Evolutionary conservation across 2,113 vertebrate species (phyloP).

Genomic region (Platanista minor): DNA sequence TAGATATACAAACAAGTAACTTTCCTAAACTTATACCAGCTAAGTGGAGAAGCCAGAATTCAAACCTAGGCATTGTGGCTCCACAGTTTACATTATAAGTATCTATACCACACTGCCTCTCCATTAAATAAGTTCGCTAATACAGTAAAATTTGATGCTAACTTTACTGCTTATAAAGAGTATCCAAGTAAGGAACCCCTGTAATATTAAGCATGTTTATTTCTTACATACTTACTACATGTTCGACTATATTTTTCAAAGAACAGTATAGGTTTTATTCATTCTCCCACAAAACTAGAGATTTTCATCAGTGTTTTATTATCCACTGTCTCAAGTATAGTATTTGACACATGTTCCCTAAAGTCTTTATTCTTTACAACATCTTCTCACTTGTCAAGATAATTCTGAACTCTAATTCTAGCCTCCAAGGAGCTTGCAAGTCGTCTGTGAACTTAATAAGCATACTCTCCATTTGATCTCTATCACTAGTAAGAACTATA

Average conservation of each 20-base stretch:
- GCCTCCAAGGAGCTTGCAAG: background rate
- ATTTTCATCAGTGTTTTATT: background rate
- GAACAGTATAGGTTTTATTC: background rate
- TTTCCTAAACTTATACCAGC: background rate
- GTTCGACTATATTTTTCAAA: background rate
- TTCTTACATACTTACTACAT: background rate
- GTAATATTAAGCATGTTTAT: background rate
- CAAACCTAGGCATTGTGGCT: background rate
- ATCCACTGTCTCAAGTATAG: background rate
- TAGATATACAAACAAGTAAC: background rate
- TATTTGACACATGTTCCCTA: background rate
- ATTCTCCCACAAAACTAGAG: background rate
- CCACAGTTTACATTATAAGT: background rate
- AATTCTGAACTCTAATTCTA: background rate
- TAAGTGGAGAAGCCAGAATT: background rate
- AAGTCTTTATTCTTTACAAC: background rate
- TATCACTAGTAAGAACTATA: background rate
- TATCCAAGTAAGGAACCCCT: background rate
- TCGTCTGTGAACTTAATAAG: background rate
- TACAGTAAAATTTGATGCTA: background rate
- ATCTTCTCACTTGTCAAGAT: background rate
- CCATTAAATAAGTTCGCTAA: background rate
- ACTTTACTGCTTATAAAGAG: background rate
- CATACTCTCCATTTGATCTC: background rate
- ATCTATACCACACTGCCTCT: background rate